These are phyloP conservation scores for Azemiops feae DNA, from an alignment of 2,113 vertebrate species.

Conservation along the genomic window DNA sequence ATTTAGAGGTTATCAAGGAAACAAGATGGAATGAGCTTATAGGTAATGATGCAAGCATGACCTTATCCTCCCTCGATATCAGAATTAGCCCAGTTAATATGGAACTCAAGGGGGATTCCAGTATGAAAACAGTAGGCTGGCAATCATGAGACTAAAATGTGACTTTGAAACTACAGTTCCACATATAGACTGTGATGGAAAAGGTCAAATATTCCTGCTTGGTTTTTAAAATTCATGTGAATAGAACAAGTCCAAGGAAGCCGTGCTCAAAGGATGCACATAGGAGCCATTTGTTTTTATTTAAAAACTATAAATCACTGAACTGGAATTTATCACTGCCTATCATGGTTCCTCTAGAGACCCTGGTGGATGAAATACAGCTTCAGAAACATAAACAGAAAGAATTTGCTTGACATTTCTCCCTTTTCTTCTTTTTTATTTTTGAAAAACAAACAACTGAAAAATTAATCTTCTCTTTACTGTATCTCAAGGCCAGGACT, in stretches of 20 bases:
- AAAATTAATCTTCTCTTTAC: neutral
- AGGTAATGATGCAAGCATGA: neutral
- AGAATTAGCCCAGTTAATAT: neutral
- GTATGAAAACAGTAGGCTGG: neutral
- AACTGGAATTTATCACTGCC: constrained; percentile 21
- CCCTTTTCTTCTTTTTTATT: neutral
- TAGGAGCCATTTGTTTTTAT: constrained; percentile 15
- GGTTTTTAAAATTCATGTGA: neutral
- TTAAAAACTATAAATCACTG: constrained; percentile 8
- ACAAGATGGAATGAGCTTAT: neutral
- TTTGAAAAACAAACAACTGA: neutral
- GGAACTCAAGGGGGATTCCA: neutral
- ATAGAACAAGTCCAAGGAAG: neutral
- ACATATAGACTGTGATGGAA: neutral
- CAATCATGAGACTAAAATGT: neutral
- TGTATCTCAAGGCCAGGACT: neutral
- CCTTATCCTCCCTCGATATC: neutral
- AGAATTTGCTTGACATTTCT: neutral
- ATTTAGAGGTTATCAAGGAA: neutral
- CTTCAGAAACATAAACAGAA: neutral
- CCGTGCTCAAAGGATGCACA: neutral
- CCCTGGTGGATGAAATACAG: neutral
- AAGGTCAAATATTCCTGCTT: constrained; percentile 3
- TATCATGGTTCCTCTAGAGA: constrained; percentile 2
- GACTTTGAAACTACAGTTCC: neutral